A percentile compares a stretch with the other conserved stretches of the same genome.
Evolutionary conservation across 2,113 vertebrate genomes (phyloP).

Genomic region (Lophura nycthemera): DNA sequence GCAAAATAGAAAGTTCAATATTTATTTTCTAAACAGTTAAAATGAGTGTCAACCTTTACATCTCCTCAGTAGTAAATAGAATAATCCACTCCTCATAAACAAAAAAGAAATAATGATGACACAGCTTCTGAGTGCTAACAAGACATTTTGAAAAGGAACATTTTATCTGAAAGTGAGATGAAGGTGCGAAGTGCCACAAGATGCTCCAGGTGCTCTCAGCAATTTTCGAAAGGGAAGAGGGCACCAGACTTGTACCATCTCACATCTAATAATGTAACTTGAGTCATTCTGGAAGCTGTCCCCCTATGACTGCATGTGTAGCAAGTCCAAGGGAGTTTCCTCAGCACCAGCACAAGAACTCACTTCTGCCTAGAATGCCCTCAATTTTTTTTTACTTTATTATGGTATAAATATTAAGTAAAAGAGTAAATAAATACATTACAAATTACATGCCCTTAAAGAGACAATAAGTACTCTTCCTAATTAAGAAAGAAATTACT

Average conservation of each 20-base stretch:
- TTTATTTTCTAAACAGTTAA: neutral
- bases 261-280: accelerated
- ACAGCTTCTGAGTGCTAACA: neutral
- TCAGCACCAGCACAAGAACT: neutral
- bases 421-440: neutral
- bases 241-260: accelerated
- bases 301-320: neutral
- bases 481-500: neutral
- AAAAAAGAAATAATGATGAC: neutral
- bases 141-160: neutral
- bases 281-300: neutral
- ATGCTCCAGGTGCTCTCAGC: neutral
- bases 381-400: accelerated
- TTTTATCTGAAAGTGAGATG: neutral
- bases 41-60: neutral
- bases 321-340: neutral
- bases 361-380: neutral
- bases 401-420: neutral
- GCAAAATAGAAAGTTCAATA: neutral
- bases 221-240: neutral
- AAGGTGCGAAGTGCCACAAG: neutral
- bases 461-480: neutral
- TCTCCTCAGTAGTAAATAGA: neutral
- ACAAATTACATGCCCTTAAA: neutral
- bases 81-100: neutral